Conservation (phyloP, 2,113 vertebrate species). For the Phylloscopus trochiloides region DNA sequence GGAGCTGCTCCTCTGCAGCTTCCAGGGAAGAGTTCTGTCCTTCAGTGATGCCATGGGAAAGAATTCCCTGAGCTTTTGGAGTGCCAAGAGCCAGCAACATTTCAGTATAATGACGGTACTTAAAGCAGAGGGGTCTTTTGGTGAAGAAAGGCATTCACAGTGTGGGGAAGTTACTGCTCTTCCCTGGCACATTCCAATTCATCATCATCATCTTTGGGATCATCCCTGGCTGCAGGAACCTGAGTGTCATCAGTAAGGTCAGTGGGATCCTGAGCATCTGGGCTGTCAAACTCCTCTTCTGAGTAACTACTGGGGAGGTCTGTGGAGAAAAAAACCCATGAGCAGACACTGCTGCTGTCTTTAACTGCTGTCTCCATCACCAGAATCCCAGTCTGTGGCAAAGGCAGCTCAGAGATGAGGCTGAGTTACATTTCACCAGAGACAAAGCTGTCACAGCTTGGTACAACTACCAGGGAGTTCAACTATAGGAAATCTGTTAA, state of each 20-base stretch:
- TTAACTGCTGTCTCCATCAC: not conserved
- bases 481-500: not conserved
- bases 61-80: not conserved
- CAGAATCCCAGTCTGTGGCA: not conserved
- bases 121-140: accelerated
- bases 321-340: not conserved
- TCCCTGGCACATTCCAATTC: not conserved
- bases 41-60: accelerated
- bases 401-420: not conserved
- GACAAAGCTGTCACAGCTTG: not conserved
- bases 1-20: not conserved
- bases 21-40: not conserved
- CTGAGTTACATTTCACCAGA: not conserved
- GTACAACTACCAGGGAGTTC: not conserved
- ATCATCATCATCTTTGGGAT: not conserved
- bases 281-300: not conserved
- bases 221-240: not conserved
- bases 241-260: not conserved
- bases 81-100: not conserved
- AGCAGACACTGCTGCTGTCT: not conserved
- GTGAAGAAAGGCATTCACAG: not conserved
- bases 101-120: accelerated
- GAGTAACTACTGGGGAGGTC: not conserved
- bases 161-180: not conserved
- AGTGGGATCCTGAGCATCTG: not conserved